These are phyloP conservation scores for Oenanthe melanoleuca DNA, from an alignment of 2,113 vertebrate genomes.

Conservation along the genomic window DNA sequence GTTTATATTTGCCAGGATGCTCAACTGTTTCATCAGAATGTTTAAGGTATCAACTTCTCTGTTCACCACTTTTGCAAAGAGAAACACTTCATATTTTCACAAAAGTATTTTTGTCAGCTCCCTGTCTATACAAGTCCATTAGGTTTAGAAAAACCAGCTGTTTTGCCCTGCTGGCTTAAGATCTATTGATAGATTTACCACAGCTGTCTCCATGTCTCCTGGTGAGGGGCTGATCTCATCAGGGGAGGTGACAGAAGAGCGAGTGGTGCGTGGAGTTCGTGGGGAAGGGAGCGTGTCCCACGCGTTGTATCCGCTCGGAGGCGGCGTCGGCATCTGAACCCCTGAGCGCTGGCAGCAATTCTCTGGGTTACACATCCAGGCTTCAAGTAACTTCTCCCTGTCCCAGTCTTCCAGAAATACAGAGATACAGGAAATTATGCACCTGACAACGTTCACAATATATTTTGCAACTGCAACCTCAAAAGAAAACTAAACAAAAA, in stretches of 20 bases:
- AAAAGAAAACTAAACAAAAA: background rate
- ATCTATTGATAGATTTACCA: conserved; percentile 74
- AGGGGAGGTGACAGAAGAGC: conserved; percentile 91
- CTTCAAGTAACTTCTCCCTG: conserved; percentile 95
- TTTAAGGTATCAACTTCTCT: background rate
- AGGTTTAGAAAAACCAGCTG: background rate
- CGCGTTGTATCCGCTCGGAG: conserved; percentile 92
- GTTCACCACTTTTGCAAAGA: background rate
- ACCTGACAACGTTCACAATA: background rate
- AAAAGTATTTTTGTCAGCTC: background rate
- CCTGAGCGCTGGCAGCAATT: conserved; percentile 97
- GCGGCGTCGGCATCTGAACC: conserved; percentile 95
- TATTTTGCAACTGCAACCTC: background rate
- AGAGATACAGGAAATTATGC: background rate
- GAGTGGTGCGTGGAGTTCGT: conserved; percentile 90
- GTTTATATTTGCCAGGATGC: background rate
- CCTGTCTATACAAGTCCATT: background rate
- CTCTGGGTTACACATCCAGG: conserved; percentile 95
- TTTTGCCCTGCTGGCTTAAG: background rate
- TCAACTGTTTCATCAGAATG: background rate
- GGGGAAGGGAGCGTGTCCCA: conserved; percentile 97
- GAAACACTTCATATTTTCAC: background rate
- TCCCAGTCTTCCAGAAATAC: conserved; percentile 88
- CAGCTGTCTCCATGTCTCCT: conserved; percentile 84
- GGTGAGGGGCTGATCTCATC: conserved; percentile 92